Base-by-base conservation (phyloP, 2,888 invertebrate species). In the Pyrochroa serraticornis region DNA sequence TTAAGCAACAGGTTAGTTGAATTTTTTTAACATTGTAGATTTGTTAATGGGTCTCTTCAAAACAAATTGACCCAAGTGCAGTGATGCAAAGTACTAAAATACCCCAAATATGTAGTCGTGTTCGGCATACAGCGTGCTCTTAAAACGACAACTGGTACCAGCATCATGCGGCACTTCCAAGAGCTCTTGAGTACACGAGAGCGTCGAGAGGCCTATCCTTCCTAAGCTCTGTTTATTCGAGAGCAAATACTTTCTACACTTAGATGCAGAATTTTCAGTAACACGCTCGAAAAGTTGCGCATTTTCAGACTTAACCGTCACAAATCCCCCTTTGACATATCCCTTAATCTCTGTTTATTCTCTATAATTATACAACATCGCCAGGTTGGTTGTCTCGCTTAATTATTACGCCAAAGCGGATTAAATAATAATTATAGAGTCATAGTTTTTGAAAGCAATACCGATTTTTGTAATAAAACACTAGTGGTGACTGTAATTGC, bases 151-250 rank as follows among this genome's bases (percentile, higher is more conserved):
- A 58, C 58, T 61, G 62, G 61, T 65, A 65, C 63, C 65, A 65
- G 65, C 68, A 67, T 69, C 67, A 65, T 67, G 65, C 64, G 64
- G 70, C 66, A 65, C 65, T 67, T 62, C 65, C 64, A 65, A 67
- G 67, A 66, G 66, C 68, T 63, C 68, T 71, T 70, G 69, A 65
- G 64, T 68, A 65, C 70, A 70, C 64, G 62, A 65, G 64, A 64
- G 66, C 64, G 67, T 70, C 60, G 65, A 71, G 70, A 61, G 70
- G 66, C 67, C 69, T 73, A 66, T 64, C 67, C 60, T 65, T 63
- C 58, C 67, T 71, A 70, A 73, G 70, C 69, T 67, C 67, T 70
- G 70, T 70, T 71, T 72, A 74, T 71, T 71, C 69, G 65, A 66
- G 67, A 66, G 64, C 64, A 67, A 71, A 69, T 66, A 63, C 62